phyloP scores from a whole-genome alignment of 2,888 invertebrate genomes.

The Nephrotoma guestfalica region DNA sequence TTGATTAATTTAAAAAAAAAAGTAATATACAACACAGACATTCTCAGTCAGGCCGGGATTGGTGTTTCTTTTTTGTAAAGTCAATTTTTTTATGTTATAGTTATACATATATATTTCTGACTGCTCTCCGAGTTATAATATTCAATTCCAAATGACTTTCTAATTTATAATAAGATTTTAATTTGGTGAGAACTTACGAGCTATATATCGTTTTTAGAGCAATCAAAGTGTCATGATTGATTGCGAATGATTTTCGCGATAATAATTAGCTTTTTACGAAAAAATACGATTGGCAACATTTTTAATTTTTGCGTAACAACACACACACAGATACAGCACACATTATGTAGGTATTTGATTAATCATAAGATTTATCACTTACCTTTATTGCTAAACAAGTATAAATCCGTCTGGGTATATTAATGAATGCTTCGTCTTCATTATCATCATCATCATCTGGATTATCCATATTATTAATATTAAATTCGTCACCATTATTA shows the following conservation, averaged over 20 bases:
- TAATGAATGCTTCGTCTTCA: slow-evolving; percentile 11
- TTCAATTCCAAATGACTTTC: neutral
- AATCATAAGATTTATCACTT: slow-evolving; percentile 26
- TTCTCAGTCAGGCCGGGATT: neutral
- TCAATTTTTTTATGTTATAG: neutral
- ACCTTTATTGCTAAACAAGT: slow-evolving; percentile 69
- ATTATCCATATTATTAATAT: slow-evolving; percentile 2
- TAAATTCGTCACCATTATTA: neutral
- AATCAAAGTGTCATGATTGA: neutral
- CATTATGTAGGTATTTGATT: neutral
- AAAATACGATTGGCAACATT: neutral
- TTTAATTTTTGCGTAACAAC: neutral
- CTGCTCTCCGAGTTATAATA: neutral
- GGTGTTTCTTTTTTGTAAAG: neutral
- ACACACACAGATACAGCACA: too few species aligned
- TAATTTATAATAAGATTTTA: neutral
- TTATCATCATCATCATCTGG: neutral
- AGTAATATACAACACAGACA: neutral
- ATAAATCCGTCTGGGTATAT: slow-evolving; percentile 48
- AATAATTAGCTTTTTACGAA: neutral
- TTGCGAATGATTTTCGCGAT: neutral
- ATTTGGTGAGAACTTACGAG: neutral
- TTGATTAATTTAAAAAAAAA: neutral
- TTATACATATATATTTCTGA: neutral
- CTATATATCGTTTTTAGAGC: neutral